A percentile compares a stretch with the other conserved stretches of the same genome.
phyloP scores from a whole-genome alignment of 2,113 vertebrate genomes.

The Poeciliopsis turrubarensis region DNA sequence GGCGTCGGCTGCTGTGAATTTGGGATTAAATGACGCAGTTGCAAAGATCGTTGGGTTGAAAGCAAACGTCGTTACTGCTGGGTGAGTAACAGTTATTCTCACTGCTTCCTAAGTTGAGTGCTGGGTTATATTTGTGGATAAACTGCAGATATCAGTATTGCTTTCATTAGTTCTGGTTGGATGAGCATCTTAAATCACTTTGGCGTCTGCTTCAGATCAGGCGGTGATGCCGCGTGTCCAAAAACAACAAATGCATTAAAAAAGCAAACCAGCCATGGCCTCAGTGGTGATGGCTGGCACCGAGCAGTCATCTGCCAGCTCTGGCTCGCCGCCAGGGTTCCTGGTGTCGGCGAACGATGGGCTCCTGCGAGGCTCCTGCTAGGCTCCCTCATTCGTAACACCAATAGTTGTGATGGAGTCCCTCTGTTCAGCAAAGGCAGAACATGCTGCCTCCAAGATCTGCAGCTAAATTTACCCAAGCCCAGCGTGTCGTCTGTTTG shows the following conservation, averaged over 20 bases:
- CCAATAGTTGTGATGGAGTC: slow-evolving; percentile 9
- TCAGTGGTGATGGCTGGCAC: slow-evolving; percentile 22
- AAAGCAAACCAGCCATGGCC: neutral
- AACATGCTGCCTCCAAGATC: slow-evolving; percentile 51
- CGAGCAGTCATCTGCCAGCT: slow-evolving; percentile 55
- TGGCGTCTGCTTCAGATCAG: slow-evolving; percentile 27
- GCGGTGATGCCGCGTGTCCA: slow-evolving; percentile 36
- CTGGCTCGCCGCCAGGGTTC: slow-evolving; percentile 47
- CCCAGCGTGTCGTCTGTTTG: slow-evolving; percentile 46
- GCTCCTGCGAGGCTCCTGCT: slow-evolving; percentile 12
- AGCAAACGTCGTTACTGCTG: too few species aligned
- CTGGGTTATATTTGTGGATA: fast-evolving
- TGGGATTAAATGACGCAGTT: too few species aligned
- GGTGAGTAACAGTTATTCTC: neutral
- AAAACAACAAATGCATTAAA: slow-evolving; percentile 33
- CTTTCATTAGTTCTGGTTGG: slow-evolving; percentile 23
- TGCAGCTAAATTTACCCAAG: slow-evolving; percentile 65
- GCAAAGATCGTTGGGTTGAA: too few species aligned
- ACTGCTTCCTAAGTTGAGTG: neutral
- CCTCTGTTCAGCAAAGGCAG: slow-evolving; percentile 52
- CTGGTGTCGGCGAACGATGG: neutral
- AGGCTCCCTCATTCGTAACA: slow-evolving; percentile 10
- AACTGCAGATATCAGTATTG: slow-evolving; percentile 18
- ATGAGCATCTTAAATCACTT: slow-evolving; percentile 38
- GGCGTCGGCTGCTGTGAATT: too few species aligned